phyloP scores from a whole-genome alignment of 2,113 vertebrate genomes.

The Psilopsiagon aurifrons region DNA sequence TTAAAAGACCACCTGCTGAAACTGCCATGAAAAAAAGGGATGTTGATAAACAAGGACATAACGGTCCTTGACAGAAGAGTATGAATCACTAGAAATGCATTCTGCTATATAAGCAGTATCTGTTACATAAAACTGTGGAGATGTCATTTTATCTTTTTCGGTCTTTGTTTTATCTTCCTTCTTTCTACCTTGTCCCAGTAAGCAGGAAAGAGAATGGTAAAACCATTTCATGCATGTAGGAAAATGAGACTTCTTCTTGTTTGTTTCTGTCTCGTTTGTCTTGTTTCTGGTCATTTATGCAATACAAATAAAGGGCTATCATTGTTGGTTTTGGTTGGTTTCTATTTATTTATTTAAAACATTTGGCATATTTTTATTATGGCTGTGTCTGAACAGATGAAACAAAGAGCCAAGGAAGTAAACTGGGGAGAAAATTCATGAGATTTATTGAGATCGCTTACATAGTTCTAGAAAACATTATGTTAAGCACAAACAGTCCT shows the following conservation, averaged over 20 bases:
- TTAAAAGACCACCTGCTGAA: constrained; percentile 37
- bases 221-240: not conserved
- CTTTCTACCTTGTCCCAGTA: not conserved
- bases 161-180: not conserved
- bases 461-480: not conserved
- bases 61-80: not conserved
- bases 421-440: not conserved
- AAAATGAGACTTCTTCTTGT: not conserved
- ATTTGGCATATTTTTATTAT: not conserved
- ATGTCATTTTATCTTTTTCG: not conserved
- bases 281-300: not conserved
- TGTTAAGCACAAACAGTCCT: not conserved
- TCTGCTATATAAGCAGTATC: not conserved
- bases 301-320: not conserved
- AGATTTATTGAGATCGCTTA: not conserved
- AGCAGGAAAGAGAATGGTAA: not conserved
- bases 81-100: not conserved
- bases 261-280: not conserved
- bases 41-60: constrained; percentile 28
- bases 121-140: not conserved
- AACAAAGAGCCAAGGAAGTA: constrained; percentile 13
- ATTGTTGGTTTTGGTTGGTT: not conserved
- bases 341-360: not conserved
- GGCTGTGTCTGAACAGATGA: not conserved
- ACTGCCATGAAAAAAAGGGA: not conserved